phyloP scores from a whole-genome alignment of 2,113 vertebrate species.

The Eupsittula cactorum region DNA sequence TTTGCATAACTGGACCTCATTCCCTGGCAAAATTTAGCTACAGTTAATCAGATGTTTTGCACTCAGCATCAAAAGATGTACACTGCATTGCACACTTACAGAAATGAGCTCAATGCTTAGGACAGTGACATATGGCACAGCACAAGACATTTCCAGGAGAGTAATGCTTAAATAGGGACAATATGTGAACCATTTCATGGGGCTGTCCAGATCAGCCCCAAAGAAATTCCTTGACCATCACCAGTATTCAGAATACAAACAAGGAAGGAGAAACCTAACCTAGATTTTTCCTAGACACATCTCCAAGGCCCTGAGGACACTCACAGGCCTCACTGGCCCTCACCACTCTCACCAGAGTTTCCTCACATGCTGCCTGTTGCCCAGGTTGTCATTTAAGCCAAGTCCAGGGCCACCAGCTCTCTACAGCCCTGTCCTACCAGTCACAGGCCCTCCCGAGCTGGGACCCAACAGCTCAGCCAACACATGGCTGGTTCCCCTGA shows the following conservation, averaged over 20 bases:
- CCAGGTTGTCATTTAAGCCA: background rate
- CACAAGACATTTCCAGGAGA: background rate
- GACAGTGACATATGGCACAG: rapidly evolving
- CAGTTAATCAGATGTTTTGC: background rate
- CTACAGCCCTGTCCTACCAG: background rate
- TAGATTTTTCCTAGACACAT: background rate
- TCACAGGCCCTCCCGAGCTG: rapidly evolving
- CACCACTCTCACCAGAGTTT: rapidly evolving
- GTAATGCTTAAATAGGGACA: rapidly evolving
- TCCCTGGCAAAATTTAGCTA: background rate
- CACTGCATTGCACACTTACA: background rate
- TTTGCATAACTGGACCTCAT: slow-evolving; percentile 20
- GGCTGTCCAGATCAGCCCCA: background rate
- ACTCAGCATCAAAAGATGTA: rapidly evolving
- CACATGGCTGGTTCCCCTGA: rapidly evolving
- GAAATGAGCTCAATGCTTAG: background rate
- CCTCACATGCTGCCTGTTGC: rapidly evolving
- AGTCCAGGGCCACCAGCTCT: background rate
- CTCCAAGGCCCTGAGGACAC: background rate
- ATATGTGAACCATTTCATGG: background rate
- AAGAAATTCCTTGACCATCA: background rate
- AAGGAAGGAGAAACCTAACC: background rate
- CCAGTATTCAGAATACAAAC: rapidly evolving
- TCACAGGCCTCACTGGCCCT: background rate
- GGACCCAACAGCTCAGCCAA: background rate